phyloP scores from a whole-genome alignment of 2,113 vertebrate species.

The Dipodomys merriami region DNA sequence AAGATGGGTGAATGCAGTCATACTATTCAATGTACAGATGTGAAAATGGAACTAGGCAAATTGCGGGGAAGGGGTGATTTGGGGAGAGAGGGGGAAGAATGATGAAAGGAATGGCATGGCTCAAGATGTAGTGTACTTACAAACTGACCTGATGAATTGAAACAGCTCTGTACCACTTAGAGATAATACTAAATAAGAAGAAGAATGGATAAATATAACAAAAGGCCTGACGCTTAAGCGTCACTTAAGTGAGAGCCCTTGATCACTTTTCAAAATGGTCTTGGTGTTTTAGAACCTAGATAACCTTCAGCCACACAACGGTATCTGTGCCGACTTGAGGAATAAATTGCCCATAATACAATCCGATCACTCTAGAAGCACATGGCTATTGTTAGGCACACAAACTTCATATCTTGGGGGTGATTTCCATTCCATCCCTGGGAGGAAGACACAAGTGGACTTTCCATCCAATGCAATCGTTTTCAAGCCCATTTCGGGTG shows the following conservation, averaged over 20 bases:
- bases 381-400: background rate
- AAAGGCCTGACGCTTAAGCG: slow-evolving; percentile 19
- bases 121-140: too few relatives aligned
- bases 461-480: background rate
- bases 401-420: background rate
- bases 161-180: too few relatives aligned
- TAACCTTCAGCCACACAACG: slow-evolving; percentile 46
- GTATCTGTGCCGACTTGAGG: background rate
- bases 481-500: background rate
- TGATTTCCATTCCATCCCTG: too few relatives aligned
- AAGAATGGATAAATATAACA: background rate
- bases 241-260: background rate
- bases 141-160: too few relatives aligned
- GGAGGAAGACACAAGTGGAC: background rate
- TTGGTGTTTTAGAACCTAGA: slow-evolving; percentile 29
- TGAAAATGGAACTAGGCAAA: too few relatives aligned
- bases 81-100: too few relatives aligned
- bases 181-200: too few relatives aligned
- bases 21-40: too few relatives aligned
- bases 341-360: background rate
- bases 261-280: slow-evolving; percentile 52
- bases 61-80: too few relatives aligned
- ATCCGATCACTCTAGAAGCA: background rate
- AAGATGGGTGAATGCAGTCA: too few relatives aligned
- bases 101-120: too few relatives aligned